Evolutionary conservation across 1,140 invertebrate genomes (phyloP).

Genomic region (Bombus fervidus): DNA sequence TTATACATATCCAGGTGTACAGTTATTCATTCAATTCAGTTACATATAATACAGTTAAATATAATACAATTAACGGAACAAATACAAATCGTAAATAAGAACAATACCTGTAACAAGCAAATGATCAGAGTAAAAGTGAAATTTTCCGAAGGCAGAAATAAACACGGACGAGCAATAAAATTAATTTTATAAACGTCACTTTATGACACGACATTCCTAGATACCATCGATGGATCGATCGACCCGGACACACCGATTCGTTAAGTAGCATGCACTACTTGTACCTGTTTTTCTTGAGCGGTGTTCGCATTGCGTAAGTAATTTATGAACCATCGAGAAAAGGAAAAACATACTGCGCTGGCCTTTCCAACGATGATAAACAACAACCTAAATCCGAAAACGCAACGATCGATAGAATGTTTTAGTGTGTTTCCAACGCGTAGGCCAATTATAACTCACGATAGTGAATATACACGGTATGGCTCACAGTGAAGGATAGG

Average conservation of each 20-base stretch:
- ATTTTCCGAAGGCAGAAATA: neutral
- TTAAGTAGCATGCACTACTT: neutral
- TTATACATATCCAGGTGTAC: too few relatives aligned
- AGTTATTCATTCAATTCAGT: too few relatives aligned
- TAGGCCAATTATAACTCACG: neutral
- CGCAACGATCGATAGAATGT: neutral
- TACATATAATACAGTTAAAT: too few relatives aligned
- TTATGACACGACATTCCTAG: neutral
- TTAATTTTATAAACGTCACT: neutral
- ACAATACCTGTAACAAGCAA: conserved; percentile 16
- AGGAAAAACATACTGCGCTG: neutral
- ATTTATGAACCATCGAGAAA: neutral
- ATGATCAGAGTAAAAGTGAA: neutral
- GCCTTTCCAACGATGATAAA: neutral
- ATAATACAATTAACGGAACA: too few relatives aligned
- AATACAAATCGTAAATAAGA: neutral
- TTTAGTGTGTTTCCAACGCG: neutral
- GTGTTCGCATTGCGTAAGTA: neutral
- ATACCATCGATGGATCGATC: neutral
- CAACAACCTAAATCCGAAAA: neutral
- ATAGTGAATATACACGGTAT: too few relatives aligned
- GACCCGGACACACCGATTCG: neutral
- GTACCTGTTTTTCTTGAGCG: neutral
- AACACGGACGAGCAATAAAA: neutral
- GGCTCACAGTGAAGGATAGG: too few relatives aligned